Evolutionary conservation across 2,113 vertebrate species (phyloP).

Genomic region (Bungarus multicinctus): DNA sequence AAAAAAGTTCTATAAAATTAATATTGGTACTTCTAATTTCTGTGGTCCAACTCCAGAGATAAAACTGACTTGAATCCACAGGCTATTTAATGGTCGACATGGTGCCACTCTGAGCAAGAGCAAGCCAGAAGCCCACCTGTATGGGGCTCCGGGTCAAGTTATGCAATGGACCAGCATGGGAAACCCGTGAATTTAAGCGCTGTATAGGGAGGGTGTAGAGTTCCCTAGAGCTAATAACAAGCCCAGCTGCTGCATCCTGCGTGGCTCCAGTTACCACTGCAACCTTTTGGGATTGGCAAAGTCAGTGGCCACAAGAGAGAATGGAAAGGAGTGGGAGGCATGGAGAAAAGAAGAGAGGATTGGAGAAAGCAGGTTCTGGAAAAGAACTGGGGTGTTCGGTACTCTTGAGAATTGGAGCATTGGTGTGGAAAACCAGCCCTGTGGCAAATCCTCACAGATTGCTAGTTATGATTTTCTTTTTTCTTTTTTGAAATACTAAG

Average conservation of each 20-base stretch:
- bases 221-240: slow-evolving; percentile 18
- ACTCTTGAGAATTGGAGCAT: no score
- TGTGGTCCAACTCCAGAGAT: neutral
- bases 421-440: neutral
- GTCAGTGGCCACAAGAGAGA: slow-evolving; percentile 13
- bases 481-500: neutral
- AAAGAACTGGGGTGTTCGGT: neutral
- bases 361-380: neutral
- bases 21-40: neutral
- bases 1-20: neutral
- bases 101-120: neutral
- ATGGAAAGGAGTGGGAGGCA: neutral
- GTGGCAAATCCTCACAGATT: neutral
- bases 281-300: slow-evolving; percentile 34
- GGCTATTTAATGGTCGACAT: neutral
- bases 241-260: slow-evolving; percentile 19
- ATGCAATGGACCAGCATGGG: slow-evolving; percentile 25
- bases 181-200: slow-evolving; percentile 30
- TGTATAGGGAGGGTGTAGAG: slow-evolving; percentile 26
- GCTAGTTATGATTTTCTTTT: neutral
- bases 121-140: neutral
- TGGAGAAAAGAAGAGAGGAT: neutral
- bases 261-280: slow-evolving; percentile 8
- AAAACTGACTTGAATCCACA: neutral
- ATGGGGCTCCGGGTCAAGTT: slow-evolving; percentile 14